phyloP scores from a whole-genome alignment of 1,140 invertebrate genomes.

The Ostrea edulis region DNA sequence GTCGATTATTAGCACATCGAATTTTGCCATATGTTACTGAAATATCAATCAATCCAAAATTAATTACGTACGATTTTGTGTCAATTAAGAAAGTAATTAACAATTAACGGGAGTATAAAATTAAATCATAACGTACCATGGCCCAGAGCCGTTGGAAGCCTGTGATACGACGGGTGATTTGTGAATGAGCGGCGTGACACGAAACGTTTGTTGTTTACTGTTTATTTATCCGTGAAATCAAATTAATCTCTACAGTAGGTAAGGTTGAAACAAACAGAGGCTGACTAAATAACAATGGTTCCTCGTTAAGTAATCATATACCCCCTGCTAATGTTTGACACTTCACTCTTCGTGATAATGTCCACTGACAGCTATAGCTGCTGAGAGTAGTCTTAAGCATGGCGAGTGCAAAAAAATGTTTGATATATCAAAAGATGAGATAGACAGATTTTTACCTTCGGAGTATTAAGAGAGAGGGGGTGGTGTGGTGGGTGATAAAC shows the following conservation, averaged over 20 bases:
- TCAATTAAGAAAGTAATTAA: neutral
- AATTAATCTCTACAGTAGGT: neutral
- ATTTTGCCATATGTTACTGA: neutral
- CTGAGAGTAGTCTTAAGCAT: neutral
- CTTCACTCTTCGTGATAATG: neutral
- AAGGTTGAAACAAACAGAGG: neutral
- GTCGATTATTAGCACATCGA: neutral
- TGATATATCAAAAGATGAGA: neutral
- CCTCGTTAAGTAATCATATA: neutral
- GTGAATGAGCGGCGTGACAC: neutral
- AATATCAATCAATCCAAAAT: slow-evolving; percentile 15
- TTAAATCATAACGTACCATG: neutral
- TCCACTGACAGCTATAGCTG: neutral
- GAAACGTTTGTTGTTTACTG: neutral
- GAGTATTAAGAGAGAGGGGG: neutral
- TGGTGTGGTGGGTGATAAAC: too few relatives aligned
- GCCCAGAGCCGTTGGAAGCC: neutral
- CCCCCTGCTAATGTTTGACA: slow-evolving; percentile 2
- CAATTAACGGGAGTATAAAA: neutral
- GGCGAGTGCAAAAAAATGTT: neutral
- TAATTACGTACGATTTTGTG: slow-evolving; percentile 22
- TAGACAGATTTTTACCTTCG: neutral
- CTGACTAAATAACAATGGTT: neutral
- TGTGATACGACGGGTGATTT: neutral
- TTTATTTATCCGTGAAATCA: neutral